A percentile compares a stretch with the other conserved stretches of the same genome.
phyloP scores from a whole-genome alignment of 2,113 vertebrate species.

The Nibea albiflora region DNA sequence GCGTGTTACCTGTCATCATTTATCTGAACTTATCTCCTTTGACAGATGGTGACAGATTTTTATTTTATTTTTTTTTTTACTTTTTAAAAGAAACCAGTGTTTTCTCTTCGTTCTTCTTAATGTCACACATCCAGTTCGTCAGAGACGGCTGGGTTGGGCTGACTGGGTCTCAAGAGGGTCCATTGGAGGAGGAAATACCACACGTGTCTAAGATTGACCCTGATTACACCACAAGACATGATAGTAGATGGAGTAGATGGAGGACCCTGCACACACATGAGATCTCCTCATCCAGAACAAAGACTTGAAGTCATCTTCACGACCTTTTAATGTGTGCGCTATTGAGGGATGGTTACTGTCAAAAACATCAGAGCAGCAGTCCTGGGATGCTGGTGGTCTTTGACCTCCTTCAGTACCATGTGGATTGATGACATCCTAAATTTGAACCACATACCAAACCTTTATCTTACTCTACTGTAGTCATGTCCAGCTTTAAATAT shows the following conservation, averaged over 20 bases:
- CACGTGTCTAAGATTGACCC: slow-evolving; percentile 19
- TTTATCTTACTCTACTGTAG: neutral
- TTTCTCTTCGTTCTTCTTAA: neutral
- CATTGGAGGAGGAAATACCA: slow-evolving; percentile 61
- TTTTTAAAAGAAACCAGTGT: neutral
- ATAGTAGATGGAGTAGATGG: slow-evolving; percentile 1
- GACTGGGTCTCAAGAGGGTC: slow-evolving; percentile 19
- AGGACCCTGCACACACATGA: neutral
- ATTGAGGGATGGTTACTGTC: neutral
- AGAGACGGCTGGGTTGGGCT: slow-evolving; percentile 23
- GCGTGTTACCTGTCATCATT: neutral
- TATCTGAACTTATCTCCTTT: neutral
- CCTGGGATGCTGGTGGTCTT: neutral
- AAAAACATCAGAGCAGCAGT: neutral
- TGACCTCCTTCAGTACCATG: slow-evolving; percentile 6
- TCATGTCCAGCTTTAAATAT: neutral
- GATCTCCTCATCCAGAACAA: neutral
- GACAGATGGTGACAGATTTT: neutral
- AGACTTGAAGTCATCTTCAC: neutral
- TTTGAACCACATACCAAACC: neutral
- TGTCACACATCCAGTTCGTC: neutral
- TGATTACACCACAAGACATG: neutral
- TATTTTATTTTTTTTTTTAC: neutral
- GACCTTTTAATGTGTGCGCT: neutral
- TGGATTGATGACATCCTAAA: slow-evolving; percentile 7